These are phyloP conservation scores for Gymnocephalus cernua DNA, from an alignment of 2,113 vertebrate species.

Conservation along the genomic window DNA sequence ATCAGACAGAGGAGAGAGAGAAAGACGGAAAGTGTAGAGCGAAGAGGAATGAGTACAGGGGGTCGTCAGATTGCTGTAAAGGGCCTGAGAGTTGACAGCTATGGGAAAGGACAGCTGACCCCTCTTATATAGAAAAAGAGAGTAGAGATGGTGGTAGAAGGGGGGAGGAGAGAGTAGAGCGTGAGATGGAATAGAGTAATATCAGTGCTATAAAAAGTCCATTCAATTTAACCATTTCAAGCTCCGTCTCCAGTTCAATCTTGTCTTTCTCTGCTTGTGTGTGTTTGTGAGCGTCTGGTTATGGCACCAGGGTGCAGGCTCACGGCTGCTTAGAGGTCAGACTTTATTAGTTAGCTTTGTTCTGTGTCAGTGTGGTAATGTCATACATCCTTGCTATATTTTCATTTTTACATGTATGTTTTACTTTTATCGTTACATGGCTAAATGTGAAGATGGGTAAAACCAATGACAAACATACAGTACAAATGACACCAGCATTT, in stretches of 20 bases:
- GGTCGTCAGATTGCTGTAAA: conserved; percentile 55
- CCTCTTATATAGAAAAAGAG: conserved; percentile 47
- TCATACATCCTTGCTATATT: background rate
- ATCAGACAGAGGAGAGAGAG: background rate
- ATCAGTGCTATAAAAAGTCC: conserved; percentile 46
- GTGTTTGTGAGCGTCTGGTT: background rate
- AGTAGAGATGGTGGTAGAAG: background rate
- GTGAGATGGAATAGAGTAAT: conserved; percentile 30
- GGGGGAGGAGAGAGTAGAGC: conserved; percentile 2
- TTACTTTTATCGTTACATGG: background rate
- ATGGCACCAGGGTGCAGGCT: background rate
- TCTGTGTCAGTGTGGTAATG: conserved; percentile 4
- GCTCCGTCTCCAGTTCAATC: conserved; percentile 25
- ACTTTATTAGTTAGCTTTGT: conserved; percentile 41
- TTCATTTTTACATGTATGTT: background rate
- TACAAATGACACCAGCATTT: background rate
- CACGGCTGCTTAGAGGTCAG: conserved; percentile 21
- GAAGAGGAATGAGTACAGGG: conserved; percentile 19
- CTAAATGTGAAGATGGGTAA: background rate
- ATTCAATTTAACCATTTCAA: conserved; percentile 53
- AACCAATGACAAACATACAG: background rate
- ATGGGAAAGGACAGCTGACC: conserved; percentile 68
- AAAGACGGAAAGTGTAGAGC: background rate
- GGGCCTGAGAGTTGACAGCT: conserved; percentile 61
- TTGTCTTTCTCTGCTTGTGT: conserved; percentile 10